These are phyloP conservation scores for Helobdella robusta DNA, from an alignment of 2,888 invertebrate genomes.

Conservation along the genomic window DNA sequence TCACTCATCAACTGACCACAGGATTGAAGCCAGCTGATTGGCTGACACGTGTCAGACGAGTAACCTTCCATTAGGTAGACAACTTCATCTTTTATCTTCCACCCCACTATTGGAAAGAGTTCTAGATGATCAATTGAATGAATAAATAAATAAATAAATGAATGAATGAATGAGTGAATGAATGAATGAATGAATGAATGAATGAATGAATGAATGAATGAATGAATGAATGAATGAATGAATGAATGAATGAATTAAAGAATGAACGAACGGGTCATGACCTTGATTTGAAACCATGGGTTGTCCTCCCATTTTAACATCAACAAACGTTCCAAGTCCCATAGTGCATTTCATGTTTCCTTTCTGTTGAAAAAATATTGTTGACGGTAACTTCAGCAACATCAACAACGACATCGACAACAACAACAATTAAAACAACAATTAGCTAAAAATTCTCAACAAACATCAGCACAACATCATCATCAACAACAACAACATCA, in stretches of 20 bases:
- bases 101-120: constrained; percentile 81
- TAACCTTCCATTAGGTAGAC: constrained; percentile 72
- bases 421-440: too few species aligned
- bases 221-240: neutral
- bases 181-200: too few species aligned
- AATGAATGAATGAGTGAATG: too few species aligned
- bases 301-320: constrained; percentile 43
- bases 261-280: too few species aligned
- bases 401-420: too few species aligned
- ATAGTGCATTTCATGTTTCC: constrained; percentile 79
- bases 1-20: constrained; percentile 46
- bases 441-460: neutral
- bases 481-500: neutral
- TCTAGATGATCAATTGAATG: too few species aligned
- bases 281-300: too few species aligned
- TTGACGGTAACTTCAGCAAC: too few species aligned
- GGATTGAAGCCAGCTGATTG: constrained; percentile 67
- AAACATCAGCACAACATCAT: too few species aligned
- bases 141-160: too few species aligned
- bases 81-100: constrained; percentile 59
- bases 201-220: too few species aligned
- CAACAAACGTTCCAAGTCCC: constrained; percentile 55
- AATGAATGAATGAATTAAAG: too few species aligned
- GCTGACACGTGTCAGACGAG: constrained; percentile 75
- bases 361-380: neutral